phyloP scores from a whole-genome alignment of 2,113 vertebrate genomes.

The Cranoglanis bouderius region DNA sequence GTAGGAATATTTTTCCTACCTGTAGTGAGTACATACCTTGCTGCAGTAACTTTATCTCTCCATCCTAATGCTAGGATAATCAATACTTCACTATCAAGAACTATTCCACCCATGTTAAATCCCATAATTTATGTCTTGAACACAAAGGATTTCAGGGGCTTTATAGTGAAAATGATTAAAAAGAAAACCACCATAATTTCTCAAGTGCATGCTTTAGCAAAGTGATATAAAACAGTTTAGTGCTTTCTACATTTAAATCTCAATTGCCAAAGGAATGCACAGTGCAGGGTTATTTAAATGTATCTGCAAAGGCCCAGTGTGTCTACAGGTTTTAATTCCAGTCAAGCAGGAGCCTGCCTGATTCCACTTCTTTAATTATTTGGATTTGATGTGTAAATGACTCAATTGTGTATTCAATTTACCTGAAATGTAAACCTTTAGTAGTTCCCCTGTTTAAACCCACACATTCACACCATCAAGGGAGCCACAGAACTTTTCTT shows the following conservation, averaged over 20 bases:
- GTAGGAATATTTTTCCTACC: conserved; percentile 48
- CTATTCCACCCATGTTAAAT: conserved; percentile 54
- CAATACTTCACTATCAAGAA: conserved; percentile 35
- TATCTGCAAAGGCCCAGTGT: background rate
- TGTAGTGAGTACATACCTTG: conserved; percentile 17
- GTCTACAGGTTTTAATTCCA: background rate
- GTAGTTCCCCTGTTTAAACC: too few species aligned
- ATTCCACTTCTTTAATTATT: background rate
- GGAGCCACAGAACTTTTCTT: too few species aligned
- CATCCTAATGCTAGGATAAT: conserved; percentile 49
- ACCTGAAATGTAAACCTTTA: background rate
- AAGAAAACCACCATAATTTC: conserved; percentile 16
- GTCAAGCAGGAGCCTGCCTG: background rate
- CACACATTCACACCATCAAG: too few species aligned
- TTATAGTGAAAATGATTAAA: conserved; percentile 42
- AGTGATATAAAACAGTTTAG: background rate
- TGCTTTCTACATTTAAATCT: background rate
- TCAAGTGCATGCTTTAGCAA: background rate
- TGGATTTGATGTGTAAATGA: background rate
- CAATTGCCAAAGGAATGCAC: background rate
- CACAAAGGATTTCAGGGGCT: conserved; percentile 50
- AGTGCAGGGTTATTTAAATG: background rate
- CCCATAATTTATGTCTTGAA: conserved; percentile 56
- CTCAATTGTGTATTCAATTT: background rate
- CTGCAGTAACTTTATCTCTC: conserved; percentile 22